A percentile compares a stretch with the other conserved stretches of the same genome.
Evolutionary conservation across 2,888 invertebrate species (phyloP).

Genomic region (Adelognathus sp.): DNA sequence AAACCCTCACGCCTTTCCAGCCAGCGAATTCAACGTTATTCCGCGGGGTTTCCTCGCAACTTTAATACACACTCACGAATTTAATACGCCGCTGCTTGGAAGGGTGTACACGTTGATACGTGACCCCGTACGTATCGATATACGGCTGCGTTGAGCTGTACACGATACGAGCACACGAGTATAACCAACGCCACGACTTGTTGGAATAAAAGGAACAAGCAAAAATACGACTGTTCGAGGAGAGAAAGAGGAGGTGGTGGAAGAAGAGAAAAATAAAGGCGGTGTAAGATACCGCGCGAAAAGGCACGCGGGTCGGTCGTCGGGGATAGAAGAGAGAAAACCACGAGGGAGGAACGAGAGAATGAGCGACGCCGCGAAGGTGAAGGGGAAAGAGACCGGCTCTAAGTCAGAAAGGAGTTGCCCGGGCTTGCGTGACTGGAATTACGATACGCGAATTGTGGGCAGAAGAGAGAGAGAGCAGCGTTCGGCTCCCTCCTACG

Average conservation of each 20-base stretch:
- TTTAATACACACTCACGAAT: constrained; percentile 44
- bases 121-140: constrained; percentile 13
- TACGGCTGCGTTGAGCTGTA: neutral
- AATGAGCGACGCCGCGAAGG: neutral
- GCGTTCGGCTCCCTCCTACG: constrained; percentile 66
- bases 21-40: constrained; percentile 18
- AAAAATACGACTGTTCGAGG: neutral
- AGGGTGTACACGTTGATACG: constrained; percentile 19
- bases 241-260: constrained; percentile 7
- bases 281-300: constrained; percentile 16
- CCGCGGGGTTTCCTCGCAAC: constrained; percentile 17
- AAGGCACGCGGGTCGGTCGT: constrained; percentile 6
- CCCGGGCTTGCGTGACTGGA: constrained; percentile 62
- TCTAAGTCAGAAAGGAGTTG: constrained; percentile 58
- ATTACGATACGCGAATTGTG: constrained; percentile 51
- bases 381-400: neutral
- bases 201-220: constrained; percentile 19
- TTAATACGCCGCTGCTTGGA: constrained; percentile 19
- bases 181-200: neutral
- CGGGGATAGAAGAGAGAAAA: constrained; percentile 18
- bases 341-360: constrained; percentile 17
- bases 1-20: neutral
- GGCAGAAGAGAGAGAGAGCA: constrained; percentile 37
- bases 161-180: neutral
- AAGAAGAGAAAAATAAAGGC: neutral